phyloP scores from a whole-genome alignment of 2,797 vertebrate genomes.

The Brotula barbata region DNA sequence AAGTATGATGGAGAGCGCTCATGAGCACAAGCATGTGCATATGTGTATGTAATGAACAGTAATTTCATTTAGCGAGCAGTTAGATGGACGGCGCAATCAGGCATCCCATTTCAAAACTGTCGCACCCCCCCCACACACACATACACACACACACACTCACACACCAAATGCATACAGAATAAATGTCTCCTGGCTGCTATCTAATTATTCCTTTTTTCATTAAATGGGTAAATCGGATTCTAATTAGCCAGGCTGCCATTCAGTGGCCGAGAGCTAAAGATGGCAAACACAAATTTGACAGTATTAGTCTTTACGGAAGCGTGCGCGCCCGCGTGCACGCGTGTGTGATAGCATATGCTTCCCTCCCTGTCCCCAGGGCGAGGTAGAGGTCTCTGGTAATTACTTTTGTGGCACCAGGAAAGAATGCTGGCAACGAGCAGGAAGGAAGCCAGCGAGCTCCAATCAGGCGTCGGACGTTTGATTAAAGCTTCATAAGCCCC shows the following conservation, averaged over 20 bases:
- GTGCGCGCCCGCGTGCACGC: slow-evolving; percentile 15
- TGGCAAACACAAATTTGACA: slow-evolving; percentile 71
- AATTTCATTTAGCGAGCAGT: slow-evolving; percentile 74
- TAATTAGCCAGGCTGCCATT: slow-evolving; percentile 84
- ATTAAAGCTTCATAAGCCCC: slow-evolving; percentile 45
- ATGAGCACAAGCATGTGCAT: slow-evolving; percentile 33
- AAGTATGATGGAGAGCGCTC: slow-evolving; percentile 5
- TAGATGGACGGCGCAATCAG: slow-evolving; percentile 58
- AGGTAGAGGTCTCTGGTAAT: slow-evolving; percentile 76
- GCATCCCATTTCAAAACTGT: slow-evolving; percentile 72
- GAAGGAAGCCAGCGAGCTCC: slow-evolving; percentile 57
- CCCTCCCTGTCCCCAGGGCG: slow-evolving; percentile 66
- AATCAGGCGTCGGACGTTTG: slow-evolving; percentile 59
- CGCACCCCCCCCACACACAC: slow-evolving; percentile 47
- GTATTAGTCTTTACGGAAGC: slow-evolving; percentile 46
- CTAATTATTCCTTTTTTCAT: slow-evolving; percentile 79
- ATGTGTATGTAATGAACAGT: slow-evolving; percentile 64
- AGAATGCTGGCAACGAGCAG: slow-evolving; percentile 58
- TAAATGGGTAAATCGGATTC: slow-evolving; percentile 83
- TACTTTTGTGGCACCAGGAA: slow-evolving; percentile 78
- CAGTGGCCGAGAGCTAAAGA: slow-evolving; percentile 70
- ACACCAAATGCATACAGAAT: slow-evolving; percentile 58
- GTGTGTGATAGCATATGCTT: slow-evolving; percentile 73
- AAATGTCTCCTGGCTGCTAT: slow-evolving; percentile 76
- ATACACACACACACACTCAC: slow-evolving; percentile 37